Evolutionary conservation across 2,797 vertebrate species (phyloP), one percentile per base, ranked within the genome.

Genomic region (Neosilurus hyrtlii): DNA sequence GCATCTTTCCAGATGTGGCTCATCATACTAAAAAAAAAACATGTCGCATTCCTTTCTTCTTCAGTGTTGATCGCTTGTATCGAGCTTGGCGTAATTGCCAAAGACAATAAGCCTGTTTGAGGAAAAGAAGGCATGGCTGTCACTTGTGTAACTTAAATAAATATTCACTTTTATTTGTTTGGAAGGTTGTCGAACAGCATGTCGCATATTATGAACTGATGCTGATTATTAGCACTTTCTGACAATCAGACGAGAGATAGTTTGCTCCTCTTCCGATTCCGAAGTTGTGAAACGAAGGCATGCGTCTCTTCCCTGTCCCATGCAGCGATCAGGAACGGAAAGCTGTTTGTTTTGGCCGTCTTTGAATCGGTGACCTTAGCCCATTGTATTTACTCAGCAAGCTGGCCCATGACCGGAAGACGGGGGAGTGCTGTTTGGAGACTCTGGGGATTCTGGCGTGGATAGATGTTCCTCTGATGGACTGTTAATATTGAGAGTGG

Each of bases 1-100:
- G 89, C 88, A 84, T 70, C 91, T 89, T 91, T 92, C 93, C 94
- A 94, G 93, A 94, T 94, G 94, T 91, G 86, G 87, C 87, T 87
- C 91, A 88, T 86, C 89, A 87, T 89, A 89, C 86, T 88, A 74
- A 88, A 89, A 88, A 89, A 88, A 90, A 86, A 87, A 76, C 83
- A 81, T 89, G 86, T 90, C 87, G 84, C 82, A 88, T 77, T 81
- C 80, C 80, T 86, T 81, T 84, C 84, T 75, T 62, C 63, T 88
- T 88, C 90, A 88, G 89, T 86, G 85, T 85, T 79, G 85, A 90
- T 87, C 66, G 89, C 84, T 81, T 90, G 84, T 83, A 87, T 90
- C 82, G 82, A 65, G 11, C 68, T 70, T 83, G 72, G 72, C 79
- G 71, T 79, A 84, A 81, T 83, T 61, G 70, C 89, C 89, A 88